Evolutionary conservation across 2,888 invertebrate genomes (phyloP).

Genomic region (Hirtodrosophila duncani): DNA sequence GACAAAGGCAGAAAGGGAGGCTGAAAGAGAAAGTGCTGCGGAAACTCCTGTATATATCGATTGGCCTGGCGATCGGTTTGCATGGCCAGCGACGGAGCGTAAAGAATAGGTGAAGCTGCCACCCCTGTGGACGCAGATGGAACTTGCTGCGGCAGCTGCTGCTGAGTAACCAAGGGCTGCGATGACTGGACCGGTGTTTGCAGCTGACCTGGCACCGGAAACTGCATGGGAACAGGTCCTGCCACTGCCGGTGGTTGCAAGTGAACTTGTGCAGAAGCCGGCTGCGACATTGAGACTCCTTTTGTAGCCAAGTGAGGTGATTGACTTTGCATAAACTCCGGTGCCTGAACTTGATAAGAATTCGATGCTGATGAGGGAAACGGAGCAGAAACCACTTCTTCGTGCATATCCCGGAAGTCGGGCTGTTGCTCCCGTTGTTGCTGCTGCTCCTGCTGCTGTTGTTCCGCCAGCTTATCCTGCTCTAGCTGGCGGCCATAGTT

Average conservation of each 20-base stretch:
- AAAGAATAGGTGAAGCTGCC: neutral
- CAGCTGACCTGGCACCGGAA: too few species aligned
- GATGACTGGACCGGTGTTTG: too few species aligned
- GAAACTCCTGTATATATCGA: constrained; percentile 12
- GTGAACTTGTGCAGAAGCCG: too few species aligned
- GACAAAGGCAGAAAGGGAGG: constrained; percentile 8
- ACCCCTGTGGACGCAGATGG: too few species aligned
- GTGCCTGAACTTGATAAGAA: too few species aligned
- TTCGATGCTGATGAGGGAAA: too few species aligned
- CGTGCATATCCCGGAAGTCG: constrained; percentile 11
- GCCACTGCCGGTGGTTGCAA: too few species aligned
- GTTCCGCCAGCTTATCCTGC: neutral
- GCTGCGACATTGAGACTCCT: too few species aligned
- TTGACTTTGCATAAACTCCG: too few species aligned
- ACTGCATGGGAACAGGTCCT: too few species aligned
- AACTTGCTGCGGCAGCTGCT: neutral
- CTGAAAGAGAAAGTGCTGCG: constrained; percentile 7
- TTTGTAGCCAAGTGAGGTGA: too few species aligned
- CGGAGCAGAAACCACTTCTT: too few species aligned
- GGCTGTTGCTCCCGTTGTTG: constrained; percentile 17
- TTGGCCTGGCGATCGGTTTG: constrained; percentile 11
- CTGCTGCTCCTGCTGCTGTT: constrained; percentile 22
- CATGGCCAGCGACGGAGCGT: neutral
- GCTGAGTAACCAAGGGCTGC: neutral
- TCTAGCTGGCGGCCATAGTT: constrained; percentile 1